These are phyloP conservation scores for western clawed frog (Xenopus tropicalis) DNA, from an alignment of 2,113 vertebrate genomes.

Conservation along the genomic window DNA sequence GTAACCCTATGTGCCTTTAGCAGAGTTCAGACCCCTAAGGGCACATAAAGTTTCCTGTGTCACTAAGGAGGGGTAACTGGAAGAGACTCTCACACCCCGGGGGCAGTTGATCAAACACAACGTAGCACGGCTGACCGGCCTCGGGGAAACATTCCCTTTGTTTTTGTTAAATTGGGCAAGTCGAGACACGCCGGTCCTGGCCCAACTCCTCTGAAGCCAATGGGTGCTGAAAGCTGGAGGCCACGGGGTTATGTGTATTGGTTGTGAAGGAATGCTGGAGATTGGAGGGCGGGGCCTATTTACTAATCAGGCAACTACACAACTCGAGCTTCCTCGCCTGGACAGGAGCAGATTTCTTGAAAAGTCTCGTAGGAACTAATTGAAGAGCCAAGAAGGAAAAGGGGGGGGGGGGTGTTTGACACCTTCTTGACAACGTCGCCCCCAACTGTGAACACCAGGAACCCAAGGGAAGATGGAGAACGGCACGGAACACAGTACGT, in stretches of 20 bases:
- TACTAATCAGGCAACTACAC: neutral
- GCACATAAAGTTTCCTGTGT: no score
- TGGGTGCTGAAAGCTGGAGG: neutral
- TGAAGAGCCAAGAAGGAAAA: neutral
- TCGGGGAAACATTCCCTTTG: neutral
- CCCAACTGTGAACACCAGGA: no score
- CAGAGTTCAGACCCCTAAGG: no score
- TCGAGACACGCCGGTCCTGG: slow-evolving; percentile 4
- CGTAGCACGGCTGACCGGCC: neutral
- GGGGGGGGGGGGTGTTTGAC: no score
- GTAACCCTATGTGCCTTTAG: no score
- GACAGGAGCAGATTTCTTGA: slow-evolving; percentile 5
- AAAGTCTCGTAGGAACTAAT: neutral
- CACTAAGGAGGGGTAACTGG: no score
- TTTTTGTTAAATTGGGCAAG: slow-evolving; percentile 18
- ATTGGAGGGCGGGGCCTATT: neutral
- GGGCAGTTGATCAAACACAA: no score
- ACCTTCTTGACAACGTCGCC: no score
- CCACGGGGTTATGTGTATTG: slow-evolving; percentile 25
- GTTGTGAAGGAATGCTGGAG: neutral
- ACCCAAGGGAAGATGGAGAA: slow-evolving; percentile 4
- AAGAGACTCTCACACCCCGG: no score
- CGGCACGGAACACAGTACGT: neutral
- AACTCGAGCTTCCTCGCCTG: no score
- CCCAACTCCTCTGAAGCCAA: neutral